Evolutionary conservation across 2,797 vertebrate genomes (phyloP).

Genomic region (Anabas testudineus): DNA sequence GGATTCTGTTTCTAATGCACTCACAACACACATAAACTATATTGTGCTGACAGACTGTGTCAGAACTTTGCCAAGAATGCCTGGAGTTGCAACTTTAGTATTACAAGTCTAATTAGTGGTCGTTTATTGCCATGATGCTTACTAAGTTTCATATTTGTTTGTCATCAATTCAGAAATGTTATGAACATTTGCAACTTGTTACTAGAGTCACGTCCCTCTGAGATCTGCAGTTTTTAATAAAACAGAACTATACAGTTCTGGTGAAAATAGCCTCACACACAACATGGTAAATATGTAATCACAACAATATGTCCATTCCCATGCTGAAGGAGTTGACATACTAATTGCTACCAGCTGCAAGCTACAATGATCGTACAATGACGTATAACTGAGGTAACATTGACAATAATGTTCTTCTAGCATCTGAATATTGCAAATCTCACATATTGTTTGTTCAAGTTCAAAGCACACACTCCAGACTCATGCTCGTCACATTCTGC

Average conservation of each 20-base stretch:
- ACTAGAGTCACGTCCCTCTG: constrained; percentile 3
- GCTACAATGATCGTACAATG: constrained; percentile 14
- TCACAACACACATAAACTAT: neutral
- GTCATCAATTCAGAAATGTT: constrained; percentile 3
- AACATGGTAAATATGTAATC: constrained; percentile 69
- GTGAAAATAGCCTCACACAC: constrained; percentile 47
- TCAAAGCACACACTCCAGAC: constrained; percentile 15
- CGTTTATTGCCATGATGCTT: neutral
- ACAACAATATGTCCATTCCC: constrained; percentile 61
- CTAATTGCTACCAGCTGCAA: constrained; percentile 61
- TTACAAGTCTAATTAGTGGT: neutral
- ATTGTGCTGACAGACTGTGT: constrained; percentile 9
- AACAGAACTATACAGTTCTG: constrained; percentile 38
- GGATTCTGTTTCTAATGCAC: neutral
- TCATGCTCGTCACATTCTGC: constrained; percentile 13
- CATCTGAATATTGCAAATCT: constrained; percentile 1
- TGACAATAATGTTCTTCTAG: constrained; percentile 1
- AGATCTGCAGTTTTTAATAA: constrained; percentile 29
- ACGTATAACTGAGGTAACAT: constrained; percentile 2
- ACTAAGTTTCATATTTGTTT: constrained; percentile 2
- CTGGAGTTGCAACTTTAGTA: constrained; percentile 9
- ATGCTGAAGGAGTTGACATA: constrained; percentile 48
- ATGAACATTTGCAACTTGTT: constrained; percentile 29
- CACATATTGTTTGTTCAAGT: neutral
- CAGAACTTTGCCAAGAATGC: neutral